Evolutionary conservation across 2,113 vertebrate species (phyloP), one percentile per base, ranked within the genome.

Genomic region (Myxocyprinus asiaticus): DNA sequence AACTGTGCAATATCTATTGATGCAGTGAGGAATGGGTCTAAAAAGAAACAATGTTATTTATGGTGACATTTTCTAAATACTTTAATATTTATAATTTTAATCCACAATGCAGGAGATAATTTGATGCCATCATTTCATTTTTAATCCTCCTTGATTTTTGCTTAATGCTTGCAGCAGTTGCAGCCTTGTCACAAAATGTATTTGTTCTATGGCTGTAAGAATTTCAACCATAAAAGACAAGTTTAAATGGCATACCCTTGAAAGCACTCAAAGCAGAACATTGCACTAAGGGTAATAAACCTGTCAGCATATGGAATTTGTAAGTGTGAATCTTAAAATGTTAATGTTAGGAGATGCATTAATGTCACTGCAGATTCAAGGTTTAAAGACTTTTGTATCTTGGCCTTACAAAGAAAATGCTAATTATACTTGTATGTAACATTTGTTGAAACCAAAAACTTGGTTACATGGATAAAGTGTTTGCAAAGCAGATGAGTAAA

Each of bases 271-370:
- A 14, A 22, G 58, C 42, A 11, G n/a, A 11, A 10, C 9, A 42
- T 58, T 61, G 10, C 17, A 59, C 22, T 67, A 50, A 70, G 5
- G 33, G 9, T 48, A 45, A 72, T 56, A 47, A 73, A 73, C 42
- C 69, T 65, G 47, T 33, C 15, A 58, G 63, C 45, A 66, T 53
- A 8, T 33, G 22, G 22, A 33, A 80, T 80, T 66, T 47, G 10
- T 5, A 80, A 58, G 64, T 17, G 6, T 47, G 62, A 72, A 65
- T 42, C 6, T 65, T 79, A 63, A 73, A 50, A 73, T 66, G 22
- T 15, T 66, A 33, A 33, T 33, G 48, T 64, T 50, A 65, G 12
- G 17, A 51, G 43, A 45, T 48, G 0, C 67, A 73, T 73, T 73
- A 58, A 56, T 63, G 51, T 22, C 43, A 65, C 50, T 10, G 15